Base-by-base conservation (phyloP, 2,113 vertebrate genomes). In the Ia io region DNA sequence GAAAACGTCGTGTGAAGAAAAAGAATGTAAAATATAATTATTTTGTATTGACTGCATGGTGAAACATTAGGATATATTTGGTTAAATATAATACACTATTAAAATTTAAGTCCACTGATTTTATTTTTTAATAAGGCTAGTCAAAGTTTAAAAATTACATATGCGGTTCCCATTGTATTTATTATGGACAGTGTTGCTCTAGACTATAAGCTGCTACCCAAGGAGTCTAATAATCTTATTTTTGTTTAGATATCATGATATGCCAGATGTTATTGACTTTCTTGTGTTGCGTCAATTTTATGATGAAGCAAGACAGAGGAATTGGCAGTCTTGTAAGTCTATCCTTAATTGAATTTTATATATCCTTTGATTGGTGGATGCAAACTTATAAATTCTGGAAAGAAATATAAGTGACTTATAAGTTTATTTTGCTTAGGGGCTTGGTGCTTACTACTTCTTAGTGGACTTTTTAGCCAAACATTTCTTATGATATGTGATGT, bases 211-310 rank as follows among this genome's bases (percentile, higher is more conserved):
- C 23, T 82, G 51, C 30, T 40, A 5, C 30, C 10, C 0, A 1
- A 67, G 63, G 59, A 84, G 76, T 67, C 16, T 69, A 37, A 93
- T 79, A 3, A 6, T 17, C 84, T 93, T 73, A 86, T 91, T 95
- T 93, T 56, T 18, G 49, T 90, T 16, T 97, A 99, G 99, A 73
- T 99, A 99, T 79, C 99, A 99, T 2, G 99, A 99, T 97, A 99
- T 99, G 99, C 99, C 99, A 4, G 99, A 99, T 91, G 99, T 99
- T 69, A 99, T 99, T 0, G 99, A 99, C 97, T 99, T 99, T 97
- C 99, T 99, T 30, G 99, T 99, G 74, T 97, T 99, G 82, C 99
- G 99, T 77, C 99, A 99, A 65, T 99, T 99, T 97, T 99, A 99
- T 30, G 99, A 99, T 2, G 99, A 99, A 96, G 99, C 99, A 9